Percentiles rank a stretch among this genome's conserved stretches.
Conservation (phyloP, 2,113 vertebrate genomes). For the Nyctibius bracteatus region DNA sequence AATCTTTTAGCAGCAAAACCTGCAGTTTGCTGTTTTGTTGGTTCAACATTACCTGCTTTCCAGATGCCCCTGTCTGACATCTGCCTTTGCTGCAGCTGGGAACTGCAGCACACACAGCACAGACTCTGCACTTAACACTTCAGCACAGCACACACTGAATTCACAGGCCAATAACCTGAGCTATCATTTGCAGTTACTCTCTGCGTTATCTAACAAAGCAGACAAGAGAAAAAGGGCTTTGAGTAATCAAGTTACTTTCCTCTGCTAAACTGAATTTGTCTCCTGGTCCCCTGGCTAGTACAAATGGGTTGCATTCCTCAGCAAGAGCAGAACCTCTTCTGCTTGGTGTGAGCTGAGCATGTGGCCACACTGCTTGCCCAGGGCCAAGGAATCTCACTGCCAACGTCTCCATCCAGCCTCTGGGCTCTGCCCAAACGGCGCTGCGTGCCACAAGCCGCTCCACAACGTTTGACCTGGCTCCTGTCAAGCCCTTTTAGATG, state of each 20-base stretch:
- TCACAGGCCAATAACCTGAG: neutral
- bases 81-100: neutral
- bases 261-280: neutral
- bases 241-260: neutral
- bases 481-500: neutral
- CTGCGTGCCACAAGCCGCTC: accelerated
- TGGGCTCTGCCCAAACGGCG: neutral
- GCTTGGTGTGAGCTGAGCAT: neutral
- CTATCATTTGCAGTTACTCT: neutral
- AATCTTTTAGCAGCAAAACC: neutral
- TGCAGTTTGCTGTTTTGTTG: neutral
- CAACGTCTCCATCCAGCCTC: accelerated
- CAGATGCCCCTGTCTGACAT: neutral
- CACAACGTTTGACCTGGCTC: neutral
- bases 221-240: neutral
- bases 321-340: neutral
- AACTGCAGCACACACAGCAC: neutral
- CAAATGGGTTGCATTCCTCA: neutral
- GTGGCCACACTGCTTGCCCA: accelerated
- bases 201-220: neutral
- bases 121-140: neutral
- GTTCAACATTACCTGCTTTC: neutral
- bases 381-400: neutral
- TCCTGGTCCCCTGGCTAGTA: neutral
- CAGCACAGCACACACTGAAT: neutral